Conservation (phyloP, 2,888 invertebrate genomes). For the Netelia virgata region DNA sequence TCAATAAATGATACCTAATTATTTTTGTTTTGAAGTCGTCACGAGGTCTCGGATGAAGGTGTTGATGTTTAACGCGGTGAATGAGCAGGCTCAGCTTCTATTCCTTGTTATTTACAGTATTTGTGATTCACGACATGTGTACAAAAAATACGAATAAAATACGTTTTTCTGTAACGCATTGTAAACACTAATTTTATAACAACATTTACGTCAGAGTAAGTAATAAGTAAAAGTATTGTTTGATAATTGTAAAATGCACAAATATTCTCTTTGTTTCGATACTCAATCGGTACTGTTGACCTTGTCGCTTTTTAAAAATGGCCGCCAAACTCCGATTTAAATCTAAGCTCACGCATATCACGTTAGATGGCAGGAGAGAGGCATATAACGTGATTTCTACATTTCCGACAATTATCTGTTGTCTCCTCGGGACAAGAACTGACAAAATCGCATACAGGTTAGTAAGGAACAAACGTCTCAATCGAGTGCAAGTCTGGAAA, state of each 20-base stretch:
- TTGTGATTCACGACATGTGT: background rate
- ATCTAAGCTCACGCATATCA: background rate
- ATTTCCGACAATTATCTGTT: constrained; percentile 38
- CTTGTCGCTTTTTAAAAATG: background rate
- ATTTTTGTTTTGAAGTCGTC: constrained; percentile 52
- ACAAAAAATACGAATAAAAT: background rate
- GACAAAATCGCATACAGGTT: constrained; percentile 47
- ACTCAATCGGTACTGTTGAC: background rate
- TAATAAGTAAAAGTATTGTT: too few relatives aligned
- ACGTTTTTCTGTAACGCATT: background rate
- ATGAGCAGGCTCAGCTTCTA: background rate
- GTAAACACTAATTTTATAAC: background rate
- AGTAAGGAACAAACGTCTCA: background rate
- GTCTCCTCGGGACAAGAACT: constrained; percentile 1
- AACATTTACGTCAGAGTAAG: background rate
- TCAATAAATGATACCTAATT: background rate
- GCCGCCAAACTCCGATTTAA: background rate
- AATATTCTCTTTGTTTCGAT: background rate
- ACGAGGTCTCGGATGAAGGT: constrained; percentile 51
- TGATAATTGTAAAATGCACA: too few relatives aligned
- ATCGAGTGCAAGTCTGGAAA: constrained; percentile 40
- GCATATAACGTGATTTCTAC: constrained; percentile 17
- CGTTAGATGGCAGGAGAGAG: background rate
- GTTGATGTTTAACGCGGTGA: constrained; percentile 27
- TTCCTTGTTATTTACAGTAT: background rate